Conservation (phyloP, 2,888 invertebrate species). For the Megalurothrips usitatus region DNA sequence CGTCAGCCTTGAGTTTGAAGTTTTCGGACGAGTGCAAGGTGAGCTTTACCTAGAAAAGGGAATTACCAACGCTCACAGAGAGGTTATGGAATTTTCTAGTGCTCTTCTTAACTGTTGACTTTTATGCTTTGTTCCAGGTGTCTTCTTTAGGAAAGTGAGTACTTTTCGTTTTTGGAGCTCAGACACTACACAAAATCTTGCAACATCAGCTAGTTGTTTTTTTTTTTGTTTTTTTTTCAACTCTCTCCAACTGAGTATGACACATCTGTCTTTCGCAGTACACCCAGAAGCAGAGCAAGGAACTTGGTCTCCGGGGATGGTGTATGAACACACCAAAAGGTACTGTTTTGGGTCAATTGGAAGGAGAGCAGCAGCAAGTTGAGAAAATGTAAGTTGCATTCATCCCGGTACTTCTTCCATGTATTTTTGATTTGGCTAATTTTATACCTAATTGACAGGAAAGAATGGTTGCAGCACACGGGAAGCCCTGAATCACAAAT, state of each 20-base stretch:
- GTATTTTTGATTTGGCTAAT: slow-evolving; percentile 20
- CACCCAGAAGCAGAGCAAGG: slow-evolving; percentile 60
- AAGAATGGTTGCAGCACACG: slow-evolving; percentile 43
- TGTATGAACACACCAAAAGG: slow-evolving; percentile 65
- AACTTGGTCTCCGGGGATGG: slow-evolving; percentile 64
- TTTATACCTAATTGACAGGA: slow-evolving; percentile 40
- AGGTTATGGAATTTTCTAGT: neutral
- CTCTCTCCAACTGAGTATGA: neutral
- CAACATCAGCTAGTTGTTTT: no score
- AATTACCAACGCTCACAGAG: neutral
- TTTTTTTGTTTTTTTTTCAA: neutral
- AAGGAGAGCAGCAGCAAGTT: slow-evolving; percentile 44
- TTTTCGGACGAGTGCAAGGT: slow-evolving; percentile 47
- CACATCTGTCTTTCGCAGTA: slow-evolving; percentile 47
- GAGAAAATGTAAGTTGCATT: slow-evolving; percentile 40
- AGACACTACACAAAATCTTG: neutral
- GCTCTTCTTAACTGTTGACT: neutral
- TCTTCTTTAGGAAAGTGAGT: slow-evolving; percentile 48
- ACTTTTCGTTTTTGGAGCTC: neutral
- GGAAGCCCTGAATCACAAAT: slow-evolving; percentile 46
- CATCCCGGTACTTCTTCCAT: neutral
- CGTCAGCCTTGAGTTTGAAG: slow-evolving; percentile 46
- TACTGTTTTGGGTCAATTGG: slow-evolving; percentile 60
- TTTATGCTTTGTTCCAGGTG: slow-evolving; percentile 43
- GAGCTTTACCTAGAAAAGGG: slow-evolving; percentile 30